These are phyloP conservation scores for Lethrus apterus DNA, from an alignment of 1,140 invertebrate genomes.

Conservation along the genomic window DNA sequence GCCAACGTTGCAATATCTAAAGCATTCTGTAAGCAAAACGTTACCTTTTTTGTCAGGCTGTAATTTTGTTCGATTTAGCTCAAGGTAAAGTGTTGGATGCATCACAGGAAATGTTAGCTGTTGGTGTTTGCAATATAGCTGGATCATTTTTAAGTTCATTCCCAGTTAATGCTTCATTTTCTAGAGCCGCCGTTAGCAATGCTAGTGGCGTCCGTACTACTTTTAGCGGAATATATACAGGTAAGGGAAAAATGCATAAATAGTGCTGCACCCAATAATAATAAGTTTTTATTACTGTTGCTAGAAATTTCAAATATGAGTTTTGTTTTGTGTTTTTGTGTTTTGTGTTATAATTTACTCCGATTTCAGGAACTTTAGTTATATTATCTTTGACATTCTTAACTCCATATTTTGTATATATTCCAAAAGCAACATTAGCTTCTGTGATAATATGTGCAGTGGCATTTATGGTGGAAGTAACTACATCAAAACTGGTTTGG, in stretches of 20 bases:
- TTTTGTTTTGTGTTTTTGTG: too few species aligned
- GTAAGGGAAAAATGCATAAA: conserved; percentile 32
- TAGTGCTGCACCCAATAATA: too few species aligned
- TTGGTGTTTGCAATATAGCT: conserved; percentile 61
- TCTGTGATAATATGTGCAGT: conserved; percentile 65
- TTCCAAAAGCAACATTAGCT: conserved; percentile 58
- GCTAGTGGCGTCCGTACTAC: conserved; percentile 69
- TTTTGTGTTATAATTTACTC: neutral
- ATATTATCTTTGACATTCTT: conserved; percentile 48
- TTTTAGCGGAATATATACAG: conserved; percentile 59
- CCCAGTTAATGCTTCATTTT: conserved; percentile 66
- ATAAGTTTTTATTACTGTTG: too few species aligned
- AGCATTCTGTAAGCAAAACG: conserved; percentile 70
- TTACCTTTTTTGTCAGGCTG: neutral
- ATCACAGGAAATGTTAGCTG: conserved; percentile 61
- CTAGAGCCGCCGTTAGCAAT: conserved; percentile 65
- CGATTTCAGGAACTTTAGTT: conserved; percentile 51
- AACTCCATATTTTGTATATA: conserved; percentile 63
- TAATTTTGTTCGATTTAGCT: conserved; percentile 33
- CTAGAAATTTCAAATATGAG: too few species aligned
- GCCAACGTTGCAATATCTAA: conserved; percentile 85
- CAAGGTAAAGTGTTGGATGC: conserved; percentile 48
- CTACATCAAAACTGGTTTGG: conserved; percentile 55
- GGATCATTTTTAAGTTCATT: conserved; percentile 66
- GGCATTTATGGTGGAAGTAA: conserved; percentile 58